These are phyloP conservation scores for Steinernema khuongi DNA, from an alignment of 1,140 invertebrate species.

Conservation along the genomic window DNA sequence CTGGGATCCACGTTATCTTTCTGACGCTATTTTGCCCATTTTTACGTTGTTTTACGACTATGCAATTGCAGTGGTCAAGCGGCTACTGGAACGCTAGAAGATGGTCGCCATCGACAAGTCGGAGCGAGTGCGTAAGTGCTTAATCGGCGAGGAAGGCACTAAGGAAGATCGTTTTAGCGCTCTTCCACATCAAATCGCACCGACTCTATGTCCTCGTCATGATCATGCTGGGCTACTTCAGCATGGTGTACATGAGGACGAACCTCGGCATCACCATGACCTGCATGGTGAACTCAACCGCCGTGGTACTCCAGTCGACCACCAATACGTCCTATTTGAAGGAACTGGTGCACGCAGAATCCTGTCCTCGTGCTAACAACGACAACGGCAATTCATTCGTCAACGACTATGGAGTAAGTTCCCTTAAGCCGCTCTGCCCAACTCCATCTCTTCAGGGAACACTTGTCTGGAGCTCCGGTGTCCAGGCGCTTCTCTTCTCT, in stretches of 20 bases:
- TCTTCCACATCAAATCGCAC: background rate
- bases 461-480: conserved; percentile 32
- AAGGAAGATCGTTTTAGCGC: background rate
- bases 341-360: conserved; percentile 24
- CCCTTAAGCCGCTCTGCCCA: background rate
- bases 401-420: conserved; percentile 46
- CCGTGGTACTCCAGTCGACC: conserved; percentile 11
- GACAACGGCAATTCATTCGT: conserved; percentile 23
- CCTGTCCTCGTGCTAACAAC: background rate
- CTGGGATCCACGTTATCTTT: background rate
- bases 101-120: background rate
- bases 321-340: background rate
- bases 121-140: background rate
- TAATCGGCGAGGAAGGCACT: background rate
- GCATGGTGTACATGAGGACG: conserved; percentile 29
- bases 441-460: conserved; percentile 28
- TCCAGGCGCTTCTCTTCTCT: conserved; percentile 40
- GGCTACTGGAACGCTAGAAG: background rate
- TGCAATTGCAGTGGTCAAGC: background rate
- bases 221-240: conserved; percentile 9
- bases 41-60: background rate
- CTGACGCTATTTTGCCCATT: background rate
- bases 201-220: background rate
- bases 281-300: conserved; percentile 47
- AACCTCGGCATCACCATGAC: conserved; percentile 48